Evolutionary conservation across 2,888 invertebrate species (phyloP), one percentile per base, ranked within the genome.

Genomic region (Gnatocerus cornutus): DNA sequence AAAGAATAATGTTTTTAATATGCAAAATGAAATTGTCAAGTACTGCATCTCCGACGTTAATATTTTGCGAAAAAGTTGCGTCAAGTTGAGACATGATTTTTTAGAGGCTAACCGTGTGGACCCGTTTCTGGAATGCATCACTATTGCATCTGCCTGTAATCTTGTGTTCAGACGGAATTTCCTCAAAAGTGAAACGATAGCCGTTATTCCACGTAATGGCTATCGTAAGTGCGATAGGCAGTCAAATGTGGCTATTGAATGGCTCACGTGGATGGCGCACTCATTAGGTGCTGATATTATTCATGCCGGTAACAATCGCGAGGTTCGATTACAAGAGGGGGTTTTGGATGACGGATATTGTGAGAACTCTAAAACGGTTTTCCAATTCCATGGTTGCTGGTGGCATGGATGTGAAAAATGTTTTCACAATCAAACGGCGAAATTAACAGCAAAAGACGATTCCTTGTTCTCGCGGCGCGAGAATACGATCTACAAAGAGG

Each of bases 161-260:
- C 13, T 43, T 10, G 43, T 43, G 3, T 43, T 3, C 7, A 1
- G 43, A 7, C 4, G 43, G 2, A 71, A 29, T 33, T 62, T 13
- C 68, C 66, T 45, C 69, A 73, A 16, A 71, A 76, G 71, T 2
- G 69, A 74, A 74, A 68, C 21, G 78, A 80, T 62, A 27, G 62
- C 21, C 61, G 74, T 61, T 78, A 79, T 63, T 59, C 73, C 5
- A 77, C 77, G 0, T 58, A 62, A 1, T 16, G 77, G 5, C 76
- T 76, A 2, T 43, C n/a, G 43, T 9, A 43, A 10, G 45, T 58
- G 12, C 7, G 43, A 43, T 7, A 43, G 3, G 3, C 43, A 43
- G 43, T 10, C 10, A 1, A 12, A n/a, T 10, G 12, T 43, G 7
- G 43, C 43, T 10, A 43, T 43, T 10, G 7, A 10, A 7, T 10